Base-by-base conservation (phyloP, 2,888 invertebrate species). In the Phaonia tiefii region DNA sequence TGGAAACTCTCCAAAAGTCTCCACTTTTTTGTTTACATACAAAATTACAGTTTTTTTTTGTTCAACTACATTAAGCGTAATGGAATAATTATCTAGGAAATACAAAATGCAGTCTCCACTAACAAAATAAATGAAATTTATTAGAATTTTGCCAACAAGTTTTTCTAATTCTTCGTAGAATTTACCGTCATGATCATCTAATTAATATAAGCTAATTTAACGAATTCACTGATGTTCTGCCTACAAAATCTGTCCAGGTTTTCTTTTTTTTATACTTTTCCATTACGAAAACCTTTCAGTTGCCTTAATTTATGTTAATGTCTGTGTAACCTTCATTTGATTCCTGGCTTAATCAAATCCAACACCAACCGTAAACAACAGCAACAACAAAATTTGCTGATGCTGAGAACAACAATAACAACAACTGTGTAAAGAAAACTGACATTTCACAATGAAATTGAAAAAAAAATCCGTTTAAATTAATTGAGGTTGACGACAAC, bases 401-500 rank as follows among this genome's bases (percentile, higher is more conserved):
- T 42, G 20, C 63, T 42, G 42, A 4, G 8, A 51, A 51, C 51
- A 20, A 22, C 63, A 63, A 42, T n/a, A 37, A 39, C 60, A 37
- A 37, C 37, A 60, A 22, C 42, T 39, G 63, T 63, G 63, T 63
- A 63, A 63, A 42, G 63, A 60, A 63, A 42, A 42, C 42, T 63
- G 63, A 22, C 63, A 63, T 39, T 63, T 63, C 63, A 63, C 63
- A 63, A 22, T 22, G 39, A 42, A 63, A 63, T 63, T 63, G 63
- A 63, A 56, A 71, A 71, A n/a, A 76, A 69, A 72, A 72, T 78
- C 77, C 81, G 78, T 78, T 81, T 81, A 78, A 81, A 81, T 81
- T 81, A 81, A 81, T 81, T 81, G 81, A 81, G 81, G 81, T 77
- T 80, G 80, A 80, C 77, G 80, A 80, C 76, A 80, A 80, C 80